Conservation (phyloP, 2,113 vertebrate species). For the Pantherophis guttatus region DNA sequence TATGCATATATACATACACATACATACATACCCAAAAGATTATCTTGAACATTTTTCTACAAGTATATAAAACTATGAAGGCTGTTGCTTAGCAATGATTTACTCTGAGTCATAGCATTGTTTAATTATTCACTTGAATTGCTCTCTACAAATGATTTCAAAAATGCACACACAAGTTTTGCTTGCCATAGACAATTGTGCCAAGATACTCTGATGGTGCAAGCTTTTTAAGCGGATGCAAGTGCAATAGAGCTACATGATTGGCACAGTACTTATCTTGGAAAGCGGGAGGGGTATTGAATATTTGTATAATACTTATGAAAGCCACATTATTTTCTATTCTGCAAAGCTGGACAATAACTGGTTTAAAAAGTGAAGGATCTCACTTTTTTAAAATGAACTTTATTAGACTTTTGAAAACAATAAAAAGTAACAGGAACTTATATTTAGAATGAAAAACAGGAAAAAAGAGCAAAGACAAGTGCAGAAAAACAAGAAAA, state of each 20-base stretch:
- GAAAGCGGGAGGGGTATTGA: rapidly evolving
- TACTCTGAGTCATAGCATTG: neutral
- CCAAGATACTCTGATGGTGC: constrained; percentile 20
- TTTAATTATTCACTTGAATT: constrained; percentile 27
- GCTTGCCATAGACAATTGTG: neutral
- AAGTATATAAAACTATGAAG: neutral
- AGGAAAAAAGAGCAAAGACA: neutral
- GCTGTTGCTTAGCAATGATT: neutral
- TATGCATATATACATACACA: neutral
- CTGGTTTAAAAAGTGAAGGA: neutral
- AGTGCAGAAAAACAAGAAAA: neutral
- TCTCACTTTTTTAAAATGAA: neutral
- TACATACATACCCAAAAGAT: neutral
- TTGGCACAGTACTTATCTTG: neutral
- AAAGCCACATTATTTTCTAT: neutral
- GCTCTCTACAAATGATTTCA: neutral
- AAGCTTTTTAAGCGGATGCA: constrained; percentile 26
- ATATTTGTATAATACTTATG: constrained; percentile 43
- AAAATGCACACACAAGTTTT: constrained; percentile 1
- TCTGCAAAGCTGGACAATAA: neutral
- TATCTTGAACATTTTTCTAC: neutral
- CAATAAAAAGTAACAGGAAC: neutral
- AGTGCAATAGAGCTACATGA: neutral
- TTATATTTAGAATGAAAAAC: neutral
- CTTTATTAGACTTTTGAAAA: neutral